phyloP scores from a whole-genome alignment of 1,140 invertebrate species.

The Eurytemora carolleeae region DNA sequence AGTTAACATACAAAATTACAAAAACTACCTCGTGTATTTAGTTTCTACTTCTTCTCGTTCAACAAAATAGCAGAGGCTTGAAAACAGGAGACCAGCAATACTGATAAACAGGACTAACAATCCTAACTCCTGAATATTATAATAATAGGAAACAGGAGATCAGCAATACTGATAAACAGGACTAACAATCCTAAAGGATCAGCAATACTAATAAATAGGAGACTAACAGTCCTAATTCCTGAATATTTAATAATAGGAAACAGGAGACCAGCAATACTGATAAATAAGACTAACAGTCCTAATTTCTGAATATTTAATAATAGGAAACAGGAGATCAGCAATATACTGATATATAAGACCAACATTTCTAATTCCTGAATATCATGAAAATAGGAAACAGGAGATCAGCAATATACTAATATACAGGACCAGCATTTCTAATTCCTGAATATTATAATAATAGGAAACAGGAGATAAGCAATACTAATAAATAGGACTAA shows the following conservation, averaged over 20 bases:
- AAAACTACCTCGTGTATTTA: slow-evolving; percentile 30
- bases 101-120: slow-evolving; percentile 24
- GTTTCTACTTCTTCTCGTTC: slow-evolving; percentile 14
- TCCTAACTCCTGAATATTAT: slow-evolving; percentile 16
- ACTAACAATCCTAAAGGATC: slow-evolving; percentile 14
- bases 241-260: slow-evolving; percentile 11
- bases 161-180: slow-evolving; percentile 51
- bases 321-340: slow-evolving; percentile 14
- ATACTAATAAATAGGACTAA: too few species aligned
- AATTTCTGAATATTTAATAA: slow-evolving; percentile 39
- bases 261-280: too few species aligned
- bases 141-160: slow-evolving; percentile 60
- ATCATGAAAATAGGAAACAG: too few species aligned
- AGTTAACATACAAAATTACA: too few species aligned
- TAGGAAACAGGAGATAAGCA: too few species aligned
- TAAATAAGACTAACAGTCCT: slow-evolving; percentile 69
- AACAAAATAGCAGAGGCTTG: slow-evolving; percentile 18
- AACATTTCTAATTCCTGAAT: too few species aligned
- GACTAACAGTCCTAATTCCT: slow-evolving; percentile 85
- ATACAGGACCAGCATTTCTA: too few species aligned
- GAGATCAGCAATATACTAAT: too few species aligned
- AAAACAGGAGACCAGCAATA: slow-evolving; percentile 79
- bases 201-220: too few species aligned
- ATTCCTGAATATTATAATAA: too few species aligned
- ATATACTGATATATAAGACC: too few species aligned